Evolutionary conservation across 2,113 vertebrate genomes (phyloP), one percentile per base, ranked within the genome.

Genomic region (Andinoacara biseriatus): DNA sequence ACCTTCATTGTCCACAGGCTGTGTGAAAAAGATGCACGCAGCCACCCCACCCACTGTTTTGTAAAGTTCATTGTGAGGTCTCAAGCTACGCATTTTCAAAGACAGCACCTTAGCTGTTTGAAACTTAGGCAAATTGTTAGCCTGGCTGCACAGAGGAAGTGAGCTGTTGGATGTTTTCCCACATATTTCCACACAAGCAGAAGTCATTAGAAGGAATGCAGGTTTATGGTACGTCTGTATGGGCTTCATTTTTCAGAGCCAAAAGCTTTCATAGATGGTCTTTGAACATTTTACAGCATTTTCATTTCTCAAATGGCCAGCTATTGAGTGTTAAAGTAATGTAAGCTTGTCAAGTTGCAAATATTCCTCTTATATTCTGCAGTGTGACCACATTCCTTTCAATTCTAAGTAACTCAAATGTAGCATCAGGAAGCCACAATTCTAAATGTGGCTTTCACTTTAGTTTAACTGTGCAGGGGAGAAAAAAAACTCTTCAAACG

Each of bases 401-500:
- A 14, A 26, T 67, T 26, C 40, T 9, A 67, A 14, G 14, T 3
- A 11, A 67, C 40, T 67, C 40, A 26, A 67, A 52, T 0, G 24
- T 43, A 69, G 17, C 65, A 22, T 22, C 54, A 69, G 65, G 18
- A 69, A 69, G 24, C 43, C 24, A 52, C 24, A 3, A 43, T 29
- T 13, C 22, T 67, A 26, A 46, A 67, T 0, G 17, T 26, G 63
- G 40, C 40, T 46, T 67, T 52, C 24, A 69, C 24, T 69, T 69
- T 26, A 20, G 24, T 29, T 69, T 20, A 29, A 49, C 40, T 26
- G 24, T 49, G 22, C 5, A 72, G 31, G 0, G 5, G 0, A 52
- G 49, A 13, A n/a, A 20, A 15, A 54, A 57, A 22, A 22, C 56
- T 57, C n/a, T 57, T 57, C 10, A 57, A 57, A 57, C 22, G n/a